Conservation (phyloP, 2,113 vertebrate genomes). For the Clupea harengus region DNA sequence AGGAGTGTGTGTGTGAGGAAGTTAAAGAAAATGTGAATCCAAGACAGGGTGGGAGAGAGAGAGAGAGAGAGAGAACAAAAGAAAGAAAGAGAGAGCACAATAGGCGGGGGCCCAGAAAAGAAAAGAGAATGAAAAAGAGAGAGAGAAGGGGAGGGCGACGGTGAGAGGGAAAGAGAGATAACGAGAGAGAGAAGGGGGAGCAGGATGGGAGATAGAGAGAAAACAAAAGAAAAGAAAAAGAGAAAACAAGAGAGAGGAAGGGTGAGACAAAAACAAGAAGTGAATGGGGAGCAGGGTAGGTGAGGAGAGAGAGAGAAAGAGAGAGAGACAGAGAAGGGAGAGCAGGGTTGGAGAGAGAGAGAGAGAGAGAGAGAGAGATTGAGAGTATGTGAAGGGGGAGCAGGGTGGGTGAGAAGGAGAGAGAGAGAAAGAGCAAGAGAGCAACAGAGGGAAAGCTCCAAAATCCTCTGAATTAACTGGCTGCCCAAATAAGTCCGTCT, state of each 20-base stretch:
- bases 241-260: background rate
- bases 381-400: background rate
- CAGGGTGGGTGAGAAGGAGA: background rate
- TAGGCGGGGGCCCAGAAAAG: too few species aligned
- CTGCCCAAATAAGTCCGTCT: conserved; percentile 57
- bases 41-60: too few species aligned
- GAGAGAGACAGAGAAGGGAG: background rate
- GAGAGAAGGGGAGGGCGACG: background rate
- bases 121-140: conserved; percentile 23
- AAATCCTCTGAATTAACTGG: conserved; percentile 28
- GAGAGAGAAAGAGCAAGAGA: background rate
- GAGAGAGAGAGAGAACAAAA: too few species aligned
- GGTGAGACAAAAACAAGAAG: too few species aligned
- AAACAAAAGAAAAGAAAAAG: background rate
- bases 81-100: too few species aligned
- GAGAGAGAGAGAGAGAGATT: background rate
- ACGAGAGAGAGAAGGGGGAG: background rate
- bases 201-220: background rate
- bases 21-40: too few species aligned
- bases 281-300: too few species aligned
- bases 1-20: too few species aligned
- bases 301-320: too few species aligned
- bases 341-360: background rate
- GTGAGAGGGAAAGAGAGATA: background rate
- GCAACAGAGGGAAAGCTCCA: conserved; percentile 16